Evolutionary conservation across 2,888 invertebrate genomes (phyloP).

Genomic region (Drymonia ruficornis): DNA sequence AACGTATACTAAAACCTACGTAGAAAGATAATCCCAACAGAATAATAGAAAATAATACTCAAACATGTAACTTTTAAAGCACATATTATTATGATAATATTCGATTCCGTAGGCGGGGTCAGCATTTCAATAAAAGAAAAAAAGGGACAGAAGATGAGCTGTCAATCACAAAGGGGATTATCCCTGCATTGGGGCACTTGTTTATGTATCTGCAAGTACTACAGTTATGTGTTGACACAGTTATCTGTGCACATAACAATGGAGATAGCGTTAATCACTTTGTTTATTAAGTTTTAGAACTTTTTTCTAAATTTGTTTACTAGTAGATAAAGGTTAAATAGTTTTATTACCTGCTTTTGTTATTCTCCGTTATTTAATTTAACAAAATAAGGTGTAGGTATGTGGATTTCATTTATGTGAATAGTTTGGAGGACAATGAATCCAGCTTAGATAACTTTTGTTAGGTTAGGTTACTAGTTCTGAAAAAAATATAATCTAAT

Average conservation of each 20-base stretch:
- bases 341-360: slow-evolving; percentile 10
- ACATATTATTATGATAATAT: not conserved
- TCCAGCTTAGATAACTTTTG: no score
- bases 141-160: slow-evolving; percentile 50
- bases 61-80: no score
- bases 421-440: no score
- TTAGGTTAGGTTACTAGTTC: no score
- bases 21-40: no score
- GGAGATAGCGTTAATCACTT: slow-evolving; percentile 48
- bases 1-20: no score
- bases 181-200: slow-evolving; percentile 33
- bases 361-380: not conserved
- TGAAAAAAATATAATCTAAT: no score
- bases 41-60: no score
- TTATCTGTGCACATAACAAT: slow-evolving; percentile 30
- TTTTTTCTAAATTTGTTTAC: slow-evolving; percentile 21
- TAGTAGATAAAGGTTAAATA: slow-evolving; percentile 15
- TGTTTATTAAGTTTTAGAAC: slow-evolving; percentile 46
- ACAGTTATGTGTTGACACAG: slow-evolving; percentile 21
- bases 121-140: slow-evolving; percentile 29
- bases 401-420: no score
- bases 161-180: slow-evolving; percentile 67
- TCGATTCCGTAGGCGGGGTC: not conserved
- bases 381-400: no score
- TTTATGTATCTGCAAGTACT: slow-evolving; percentile 22